phyloP scores from a whole-genome alignment of 2,797 vertebrate genomes.

The Gymnoscopelus braueri region DNA sequence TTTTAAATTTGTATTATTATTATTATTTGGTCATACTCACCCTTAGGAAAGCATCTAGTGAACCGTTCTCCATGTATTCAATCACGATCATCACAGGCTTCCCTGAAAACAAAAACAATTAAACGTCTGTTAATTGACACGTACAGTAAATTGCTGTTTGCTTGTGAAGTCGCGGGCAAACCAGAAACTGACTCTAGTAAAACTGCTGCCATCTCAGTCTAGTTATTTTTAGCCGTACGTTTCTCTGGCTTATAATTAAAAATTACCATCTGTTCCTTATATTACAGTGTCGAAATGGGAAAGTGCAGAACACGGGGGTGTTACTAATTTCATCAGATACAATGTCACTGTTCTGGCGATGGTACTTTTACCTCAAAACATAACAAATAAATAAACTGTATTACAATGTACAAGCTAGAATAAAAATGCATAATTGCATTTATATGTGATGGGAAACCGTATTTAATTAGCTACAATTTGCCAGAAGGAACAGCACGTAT shows the following conservation, averaged over 20 bases:
- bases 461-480: no score
- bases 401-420: neutral
- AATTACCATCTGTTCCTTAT: slow-evolving; percentile 73
- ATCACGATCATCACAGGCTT: slow-evolving; percentile 99
- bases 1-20: slow-evolving; percentile 2
- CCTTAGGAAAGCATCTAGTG: slow-evolving; percentile 97
- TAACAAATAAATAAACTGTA: slow-evolving; percentile 17
- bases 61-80: slow-evolving; percentile 99
- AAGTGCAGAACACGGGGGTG: slow-evolving; percentile 56
- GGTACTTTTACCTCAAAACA: slow-evolving; percentile 21
- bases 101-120: slow-evolving; percentile 77
- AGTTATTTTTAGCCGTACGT: slow-evolving; percentile 66
- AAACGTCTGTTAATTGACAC: slow-evolving; percentile 52
- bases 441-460: no score
- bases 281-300: slow-evolving; percentile 64
- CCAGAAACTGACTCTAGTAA: slow-evolving; percentile 30
- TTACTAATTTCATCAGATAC: slow-evolving; percentile 58
- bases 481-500: no score
- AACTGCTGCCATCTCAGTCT: slow-evolving; percentile 18
- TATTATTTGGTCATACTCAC: slow-evolving; percentile 81
- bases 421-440: no score
- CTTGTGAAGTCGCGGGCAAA: slow-evolving; percentile 33
- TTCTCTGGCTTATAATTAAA: slow-evolving; percentile 74
- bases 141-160: slow-evolving; percentile 40
- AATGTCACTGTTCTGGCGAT: slow-evolving; percentile 39